Percentiles rank a stretch among this genome's conserved stretches.
Conservation (phyloP, 2,888 invertebrate species). For the Crossocerus cetratus region DNA sequence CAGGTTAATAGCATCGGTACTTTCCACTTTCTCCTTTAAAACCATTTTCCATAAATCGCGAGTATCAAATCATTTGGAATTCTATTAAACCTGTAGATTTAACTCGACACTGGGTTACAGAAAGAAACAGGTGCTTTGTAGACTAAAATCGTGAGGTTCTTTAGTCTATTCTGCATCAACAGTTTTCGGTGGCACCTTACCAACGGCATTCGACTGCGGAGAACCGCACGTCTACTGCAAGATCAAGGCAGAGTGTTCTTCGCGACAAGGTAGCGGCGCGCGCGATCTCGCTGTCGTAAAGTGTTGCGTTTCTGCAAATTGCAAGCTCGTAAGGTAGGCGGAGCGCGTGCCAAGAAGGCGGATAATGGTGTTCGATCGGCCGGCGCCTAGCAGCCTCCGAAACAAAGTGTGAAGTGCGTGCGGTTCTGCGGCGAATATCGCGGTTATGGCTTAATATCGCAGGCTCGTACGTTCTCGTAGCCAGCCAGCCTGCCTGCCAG, state of each 20-base stretch:
- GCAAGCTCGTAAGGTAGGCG: slow-evolving; percentile 25
- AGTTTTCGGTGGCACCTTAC: too few species aligned
- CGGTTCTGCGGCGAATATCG: slow-evolving; percentile 47
- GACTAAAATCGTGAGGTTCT: too few species aligned
- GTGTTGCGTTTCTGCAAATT: slow-evolving; percentile 19
- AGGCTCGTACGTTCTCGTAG: slow-evolving; percentile 50
- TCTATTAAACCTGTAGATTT: too few species aligned
- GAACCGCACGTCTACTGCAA: neutral
- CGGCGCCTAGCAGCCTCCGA: slow-evolving; percentile 27
- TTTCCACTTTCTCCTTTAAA: too few species aligned
- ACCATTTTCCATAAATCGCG: too few species aligned
- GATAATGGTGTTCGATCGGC: slow-evolving; percentile 33
- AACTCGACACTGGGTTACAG: too few species aligned
- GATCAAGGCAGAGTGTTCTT: neutral
- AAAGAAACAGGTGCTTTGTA: too few species aligned
- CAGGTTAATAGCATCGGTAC: too few species aligned
- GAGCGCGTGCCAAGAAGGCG: slow-evolving; percentile 7
- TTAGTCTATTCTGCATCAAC: too few species aligned
- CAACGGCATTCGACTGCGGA: too few species aligned
- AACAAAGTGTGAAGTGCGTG: slow-evolving; percentile 20
- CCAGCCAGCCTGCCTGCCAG: too few species aligned
- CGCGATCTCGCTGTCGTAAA: slow-evolving; percentile 11
- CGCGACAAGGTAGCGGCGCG: neutral
- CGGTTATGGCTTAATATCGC: slow-evolving; percentile 58
- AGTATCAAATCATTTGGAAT: too few species aligned